phyloP scores from a whole-genome alignment of 2,113 vertebrate species.

The Pardalotus punctatus region DNA sequence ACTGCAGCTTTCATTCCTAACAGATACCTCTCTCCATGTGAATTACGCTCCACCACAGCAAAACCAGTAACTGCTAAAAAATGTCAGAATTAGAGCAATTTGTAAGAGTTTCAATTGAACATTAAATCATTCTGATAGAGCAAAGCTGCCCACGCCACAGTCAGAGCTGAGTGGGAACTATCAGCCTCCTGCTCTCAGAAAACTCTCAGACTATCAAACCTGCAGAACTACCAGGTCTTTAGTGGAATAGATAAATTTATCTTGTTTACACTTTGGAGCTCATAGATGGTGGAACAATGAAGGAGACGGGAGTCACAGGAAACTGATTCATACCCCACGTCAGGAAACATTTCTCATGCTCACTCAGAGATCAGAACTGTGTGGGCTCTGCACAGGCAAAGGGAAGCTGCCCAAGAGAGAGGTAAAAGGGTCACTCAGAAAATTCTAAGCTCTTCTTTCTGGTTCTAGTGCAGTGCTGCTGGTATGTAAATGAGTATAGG shows the following conservation, averaged over 20 bases:
- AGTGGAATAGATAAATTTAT: constrained; percentile 53
- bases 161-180: constrained; percentile 39
- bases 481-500: neutral
- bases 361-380: neutral
- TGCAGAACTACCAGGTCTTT: constrained; percentile 16
- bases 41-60: neutral
- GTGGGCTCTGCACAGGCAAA: neutral
- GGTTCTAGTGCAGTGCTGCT: neutral
- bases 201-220: constrained; percentile 27
- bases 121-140: constrained; percentile 8
- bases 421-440: neutral
- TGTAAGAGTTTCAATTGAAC: constrained; percentile 4
- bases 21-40: neutral
- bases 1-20: neutral
- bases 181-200: constrained; percentile 31
- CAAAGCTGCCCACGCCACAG: neutral
- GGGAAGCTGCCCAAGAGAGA: neutral
- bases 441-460: neutral
- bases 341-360: constrained; percentile 23
- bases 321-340: constrained; percentile 1
- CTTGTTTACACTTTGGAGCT: constrained; percentile 17
- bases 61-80: neutral
- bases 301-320: neutral
- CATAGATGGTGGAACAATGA: neutral
- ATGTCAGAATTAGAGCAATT: constrained; percentile 21